Evolutionary conservation across 2,113 vertebrate genomes (phyloP).

Genomic region (Pungitius pungitius): DNA sequence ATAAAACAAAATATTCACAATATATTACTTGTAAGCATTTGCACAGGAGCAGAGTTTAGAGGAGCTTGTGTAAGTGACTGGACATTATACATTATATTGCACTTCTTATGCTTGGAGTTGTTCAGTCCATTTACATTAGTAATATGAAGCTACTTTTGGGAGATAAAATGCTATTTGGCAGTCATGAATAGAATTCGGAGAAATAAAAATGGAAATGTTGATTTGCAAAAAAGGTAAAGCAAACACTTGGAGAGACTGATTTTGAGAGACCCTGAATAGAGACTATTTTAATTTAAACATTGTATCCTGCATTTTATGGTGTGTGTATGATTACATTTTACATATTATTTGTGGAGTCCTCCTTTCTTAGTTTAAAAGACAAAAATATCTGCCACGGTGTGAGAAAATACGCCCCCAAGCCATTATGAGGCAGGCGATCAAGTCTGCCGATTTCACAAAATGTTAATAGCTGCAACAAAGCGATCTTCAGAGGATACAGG

Average conservation of each 20-base stretch:
- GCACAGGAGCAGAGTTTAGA: not conserved
- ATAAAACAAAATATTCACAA: not conserved
- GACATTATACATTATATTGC: not conserved
- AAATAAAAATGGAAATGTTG: conserved; percentile 12
- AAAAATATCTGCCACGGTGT: not conserved
- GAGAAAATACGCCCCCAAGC: too few species aligned
- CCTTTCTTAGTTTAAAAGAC: not conserved
- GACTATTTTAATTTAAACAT: conserved; percentile 5
- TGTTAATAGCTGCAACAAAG: too few species aligned
- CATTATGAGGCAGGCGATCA: too few species aligned
- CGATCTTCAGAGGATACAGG: too few species aligned
- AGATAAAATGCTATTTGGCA: conserved; percentile 35
- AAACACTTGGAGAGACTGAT: conserved; percentile 16
- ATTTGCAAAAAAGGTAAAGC: conserved; percentile 35
- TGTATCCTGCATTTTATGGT: conserved; percentile 5
- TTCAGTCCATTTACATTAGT: conserved; percentile 39
- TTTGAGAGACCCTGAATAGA: conserved; percentile 1
- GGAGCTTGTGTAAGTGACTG: not conserved
- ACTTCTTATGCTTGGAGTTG: conserved; percentile 7
- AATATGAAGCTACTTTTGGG: conserved; percentile 17
- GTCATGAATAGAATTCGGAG: conserved; percentile 40
- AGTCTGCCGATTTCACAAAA: too few species aligned
- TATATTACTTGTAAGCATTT: not conserved
- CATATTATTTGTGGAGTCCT: conserved; percentile 3
- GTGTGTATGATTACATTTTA: conserved; percentile 10